Percentiles rank a stretch among this genome's conserved stretches.
Evolutionary conservation across 2,888 invertebrate species (phyloP).

Genomic region (Campopleginae sp.): DNA sequence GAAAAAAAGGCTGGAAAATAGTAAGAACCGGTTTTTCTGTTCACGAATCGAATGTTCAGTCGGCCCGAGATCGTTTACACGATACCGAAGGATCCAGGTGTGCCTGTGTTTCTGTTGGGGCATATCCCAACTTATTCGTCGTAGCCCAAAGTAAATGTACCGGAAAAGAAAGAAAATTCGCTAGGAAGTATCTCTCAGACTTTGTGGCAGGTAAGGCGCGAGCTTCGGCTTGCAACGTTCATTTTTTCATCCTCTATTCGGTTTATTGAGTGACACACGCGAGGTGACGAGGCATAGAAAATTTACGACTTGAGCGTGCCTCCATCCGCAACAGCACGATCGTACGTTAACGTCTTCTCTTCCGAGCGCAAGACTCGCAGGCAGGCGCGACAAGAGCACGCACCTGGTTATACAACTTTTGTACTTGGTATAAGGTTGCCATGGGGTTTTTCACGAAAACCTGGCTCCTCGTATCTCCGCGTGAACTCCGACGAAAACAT

Average conservation of each 20-base stretch:
- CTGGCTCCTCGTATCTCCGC: slow-evolving; percentile 5
- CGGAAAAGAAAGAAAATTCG: slow-evolving; percentile 39
- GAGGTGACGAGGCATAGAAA: slow-evolving; percentile 63
- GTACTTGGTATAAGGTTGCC: slow-evolving; percentile 43
- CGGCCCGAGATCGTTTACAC: slow-evolving; percentile 54
- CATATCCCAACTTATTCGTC: slow-evolving; percentile 25
- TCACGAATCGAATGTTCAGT: slow-evolving; percentile 47
- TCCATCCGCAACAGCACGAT: slow-evolving; percentile 32
- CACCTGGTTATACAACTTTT: slow-evolving; percentile 63
- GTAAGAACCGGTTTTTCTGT: slow-evolving; percentile 52
- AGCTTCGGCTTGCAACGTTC: slow-evolving; percentile 25
- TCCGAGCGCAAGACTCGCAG: slow-evolving; percentile 23
- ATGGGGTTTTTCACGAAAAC: slow-evolving; percentile 17
- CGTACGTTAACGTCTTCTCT: slow-evolving; percentile 26
- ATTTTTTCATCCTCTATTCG: slow-evolving; percentile 7
- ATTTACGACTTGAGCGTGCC: slow-evolving; percentile 53
- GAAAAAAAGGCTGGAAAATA: slow-evolving; percentile 28
- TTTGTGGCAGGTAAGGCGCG: slow-evolving; percentile 34
- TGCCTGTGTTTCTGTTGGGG: slow-evolving; percentile 26
- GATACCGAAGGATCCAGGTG: slow-evolving; percentile 45
- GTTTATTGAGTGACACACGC: slow-evolving; percentile 56
- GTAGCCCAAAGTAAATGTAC: background rate
- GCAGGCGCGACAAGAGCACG: background rate
- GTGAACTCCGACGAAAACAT: background rate
- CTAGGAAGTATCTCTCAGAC: background rate